Evolutionary conservation across 2,888 invertebrate species (phyloP).

Genomic region (Orthosia gracilis): DNA sequence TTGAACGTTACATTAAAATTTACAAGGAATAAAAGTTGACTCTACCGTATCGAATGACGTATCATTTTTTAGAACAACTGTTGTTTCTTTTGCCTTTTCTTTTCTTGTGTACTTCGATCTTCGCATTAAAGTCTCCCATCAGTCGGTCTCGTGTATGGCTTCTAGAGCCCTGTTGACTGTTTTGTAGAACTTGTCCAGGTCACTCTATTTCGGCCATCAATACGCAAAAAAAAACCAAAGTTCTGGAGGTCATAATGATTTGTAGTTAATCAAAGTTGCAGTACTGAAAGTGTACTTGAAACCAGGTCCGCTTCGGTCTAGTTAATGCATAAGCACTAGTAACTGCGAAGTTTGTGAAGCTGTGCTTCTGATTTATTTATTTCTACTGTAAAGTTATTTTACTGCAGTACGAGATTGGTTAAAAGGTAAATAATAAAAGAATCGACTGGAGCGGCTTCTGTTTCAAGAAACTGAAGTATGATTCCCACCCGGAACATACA

Average conservation of each 20-base stretch:
- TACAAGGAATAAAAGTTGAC: too few relatives aligned
- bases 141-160: too few relatives aligned
- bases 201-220: too few relatives aligned
- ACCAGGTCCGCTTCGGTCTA: slow-evolving; percentile 13
- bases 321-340: slow-evolving; percentile 30
- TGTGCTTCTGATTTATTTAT: slow-evolving; percentile 37
- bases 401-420: slow-evolving; percentile 13
- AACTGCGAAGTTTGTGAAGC: slow-evolving; percentile 34
- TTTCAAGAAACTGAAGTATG: not conserved
- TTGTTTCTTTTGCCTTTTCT: too few relatives aligned
- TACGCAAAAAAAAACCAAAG: too few relatives aligned
- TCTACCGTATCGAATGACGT: too few relatives aligned
- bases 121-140: too few relatives aligned
- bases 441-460: not conserved
- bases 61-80: too few relatives aligned
- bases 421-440: slow-evolving; percentile 15
- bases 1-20: too few relatives aligned
- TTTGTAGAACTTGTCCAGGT: too few relatives aligned
- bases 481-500: not conserved
- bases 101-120: too few relatives aligned
- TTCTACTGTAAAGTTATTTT: slow-evolving; percentile 20
- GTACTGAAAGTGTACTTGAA: slow-evolving; percentile 10
- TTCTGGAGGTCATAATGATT: not conserved
- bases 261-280: slow-evolving; percentile 17
- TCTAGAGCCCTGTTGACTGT: too few relatives aligned